Conservation (phyloP, 2,888 invertebrate species). For the Pocota personata region DNA sequence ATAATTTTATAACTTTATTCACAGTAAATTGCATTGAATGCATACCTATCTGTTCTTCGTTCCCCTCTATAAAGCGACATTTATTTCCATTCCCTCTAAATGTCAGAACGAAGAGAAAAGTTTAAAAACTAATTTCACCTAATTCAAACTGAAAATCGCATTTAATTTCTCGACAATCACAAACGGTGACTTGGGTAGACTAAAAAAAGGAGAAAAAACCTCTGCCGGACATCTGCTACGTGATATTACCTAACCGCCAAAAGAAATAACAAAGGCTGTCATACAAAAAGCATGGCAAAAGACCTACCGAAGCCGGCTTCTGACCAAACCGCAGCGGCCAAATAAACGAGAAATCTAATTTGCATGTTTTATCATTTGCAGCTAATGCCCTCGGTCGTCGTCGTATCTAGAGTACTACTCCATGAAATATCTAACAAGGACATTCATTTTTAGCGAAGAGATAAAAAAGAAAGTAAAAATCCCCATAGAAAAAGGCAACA, state of each 20-base stretch:
- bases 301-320: conserved; percentile 13
- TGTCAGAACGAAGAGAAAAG: not conserved
- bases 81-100: not conserved
- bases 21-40: not conserved
- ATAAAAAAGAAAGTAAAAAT: not conserved
- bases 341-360: conserved; percentile 55
- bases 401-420: not conserved
- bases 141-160: conserved; percentile 12
- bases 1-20: not conserved
- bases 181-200: not conserved
- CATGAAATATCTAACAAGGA: conserved; percentile 46
- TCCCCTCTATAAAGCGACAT: not conserved
- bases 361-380: conserved; percentile 55
- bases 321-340: conserved; percentile 22
- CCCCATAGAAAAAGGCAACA: not conserved
- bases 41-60: no score
- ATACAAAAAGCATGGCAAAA: conserved; percentile 28
- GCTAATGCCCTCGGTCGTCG: conserved; percentile 36
- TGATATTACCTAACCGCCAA: conserved; percentile 20
- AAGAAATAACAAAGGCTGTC: conserved; percentile 32
- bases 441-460: not conserved
- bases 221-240: conserved; percentile 33
- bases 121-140: conserved; percentile 19
- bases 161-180: not conserved
- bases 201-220: not conserved